phyloP scores from a whole-genome alignment of 2,113 vertebrate species.

The Monopterus albus region DNA sequence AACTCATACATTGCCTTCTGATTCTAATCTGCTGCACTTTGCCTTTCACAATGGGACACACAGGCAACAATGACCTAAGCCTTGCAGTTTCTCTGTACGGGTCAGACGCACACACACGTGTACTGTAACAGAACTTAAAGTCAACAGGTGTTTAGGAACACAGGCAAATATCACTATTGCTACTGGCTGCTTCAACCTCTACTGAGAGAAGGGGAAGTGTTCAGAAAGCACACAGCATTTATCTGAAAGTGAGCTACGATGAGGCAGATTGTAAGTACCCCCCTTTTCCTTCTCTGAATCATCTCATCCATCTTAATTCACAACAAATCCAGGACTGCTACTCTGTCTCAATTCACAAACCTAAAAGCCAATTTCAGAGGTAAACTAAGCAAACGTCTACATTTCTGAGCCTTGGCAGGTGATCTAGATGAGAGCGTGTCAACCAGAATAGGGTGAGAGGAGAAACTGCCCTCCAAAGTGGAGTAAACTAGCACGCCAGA shows the following conservation, averaged over 20 bases:
- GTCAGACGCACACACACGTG: slow-evolving; percentile 14
- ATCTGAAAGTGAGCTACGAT: slow-evolving; percentile 8
- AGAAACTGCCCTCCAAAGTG: slow-evolving; percentile 60
- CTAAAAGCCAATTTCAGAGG: slow-evolving; percentile 63
- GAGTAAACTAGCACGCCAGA: slow-evolving; percentile 57
- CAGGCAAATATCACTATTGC: slow-evolving; percentile 4
- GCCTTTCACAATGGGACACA: slow-evolving; percentile 53
- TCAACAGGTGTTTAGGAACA: slow-evolving; percentile 20
- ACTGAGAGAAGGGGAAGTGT: no score
- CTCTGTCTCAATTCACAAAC: slow-evolving; percentile 60
- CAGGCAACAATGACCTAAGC: slow-evolving; percentile 83
- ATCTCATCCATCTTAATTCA: slow-evolving; percentile 65
- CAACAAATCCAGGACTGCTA: slow-evolving; percentile 19
- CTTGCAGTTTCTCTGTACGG: slow-evolving; percentile 32
- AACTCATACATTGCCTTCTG: slow-evolving; percentile 79
- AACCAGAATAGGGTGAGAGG: slow-evolving; percentile 57
- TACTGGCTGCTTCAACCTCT: not conserved
- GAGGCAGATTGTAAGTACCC: not conserved
- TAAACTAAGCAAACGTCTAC: slow-evolving; percentile 25
- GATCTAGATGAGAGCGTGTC: slow-evolving; percentile 48
- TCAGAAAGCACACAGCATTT: slow-evolving; percentile 9
- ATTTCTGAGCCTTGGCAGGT: slow-evolving; percentile 41
- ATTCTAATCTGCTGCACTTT: slow-evolving; percentile 73
- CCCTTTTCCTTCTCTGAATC: slow-evolving; percentile 27
- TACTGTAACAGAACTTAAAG: slow-evolving; percentile 9